A percentile compares a stretch with the other conserved stretches of the same genome.
These are phyloP conservation scores for Tenthredo mesomela DNA, from an alignment of 2,888 invertebrate species.

Conservation along the genomic window DNA sequence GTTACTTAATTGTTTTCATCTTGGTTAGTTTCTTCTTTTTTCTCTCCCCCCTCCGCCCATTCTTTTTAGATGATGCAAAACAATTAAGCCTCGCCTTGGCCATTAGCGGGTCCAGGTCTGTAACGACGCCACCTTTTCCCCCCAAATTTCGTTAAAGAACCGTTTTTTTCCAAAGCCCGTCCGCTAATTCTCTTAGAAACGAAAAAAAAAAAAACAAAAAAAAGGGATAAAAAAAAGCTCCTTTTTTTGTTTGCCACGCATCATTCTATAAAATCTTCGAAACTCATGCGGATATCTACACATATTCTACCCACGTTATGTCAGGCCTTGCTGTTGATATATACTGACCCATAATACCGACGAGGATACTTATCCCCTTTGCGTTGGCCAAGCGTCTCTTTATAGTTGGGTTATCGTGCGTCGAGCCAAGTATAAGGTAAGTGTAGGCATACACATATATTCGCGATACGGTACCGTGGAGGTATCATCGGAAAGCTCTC, in stretches of 20 bases:
- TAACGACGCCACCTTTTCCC: background rate
- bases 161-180: background rate
- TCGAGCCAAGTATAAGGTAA: conserved; percentile 5
- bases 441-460: background rate
- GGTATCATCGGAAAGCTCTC: conserved; percentile 37
- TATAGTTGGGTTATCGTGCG: conserved; percentile 26
- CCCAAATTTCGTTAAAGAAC: conserved; percentile 18
- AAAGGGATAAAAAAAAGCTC: background rate
- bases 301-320: background rate
- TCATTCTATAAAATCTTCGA: background rate
- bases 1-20: conserved; percentile 25
- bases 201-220: background rate
- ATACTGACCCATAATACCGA: background rate
- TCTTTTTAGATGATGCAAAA: conserved; percentile 38
- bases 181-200: background rate
- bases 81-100: conserved; percentile 39
- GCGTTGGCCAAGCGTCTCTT: background rate
- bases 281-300: background rate
- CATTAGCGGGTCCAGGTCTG: conserved; percentile 36
- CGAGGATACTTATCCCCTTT: conserved; percentile 25
- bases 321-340: background rate
- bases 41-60: background rate
- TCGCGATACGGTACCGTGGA: background rate
- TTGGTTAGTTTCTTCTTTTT: conserved; percentile 7
- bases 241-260: background rate